Base-by-base conservation (phyloP, 1,140 invertebrate genomes). In the Sweltsa coloradensis region DNA sequence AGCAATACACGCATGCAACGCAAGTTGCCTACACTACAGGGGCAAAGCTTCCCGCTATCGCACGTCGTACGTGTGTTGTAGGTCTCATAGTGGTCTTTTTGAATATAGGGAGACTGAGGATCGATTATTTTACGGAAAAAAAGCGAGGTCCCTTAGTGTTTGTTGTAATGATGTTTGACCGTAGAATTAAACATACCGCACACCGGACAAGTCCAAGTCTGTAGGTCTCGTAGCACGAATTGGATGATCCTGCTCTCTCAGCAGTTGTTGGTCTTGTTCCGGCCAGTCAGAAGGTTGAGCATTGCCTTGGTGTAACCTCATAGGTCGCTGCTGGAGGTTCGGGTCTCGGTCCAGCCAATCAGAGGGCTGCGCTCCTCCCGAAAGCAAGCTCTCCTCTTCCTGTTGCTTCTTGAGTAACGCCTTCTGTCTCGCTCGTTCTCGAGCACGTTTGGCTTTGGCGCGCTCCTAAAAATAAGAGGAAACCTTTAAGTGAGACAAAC, bases 361-460 rank as follows among this genome's bases (percentile, higher is more conserved):
- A 27, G 45, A 36, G 42, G 55, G 61, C 7, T 49, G 27, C 16
- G 64, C 57, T n/a, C 58, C 56, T n/a, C 65, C 61, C 5, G 63
- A 53, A 34, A 65, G 64, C 34, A 57, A 55, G 49, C 57, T 41
- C 41, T 55, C 53, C 53, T 68, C 60, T n/a, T 60, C 58, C 41
- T 70, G 72, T 51, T 68, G 68, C 51, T 76, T 75, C 53, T 74
- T 76, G 34, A 75, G 67, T 22, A 81, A 60, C 29, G 80, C 79
- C 56, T 77, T 83, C 53, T 81, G 74, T 46, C 68, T 74, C 0
- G 77, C 77, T 53, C 70, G 65, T 58, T 82, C 78, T 39, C 74
- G 72, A 1, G 82, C 81, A 48, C 80, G 65, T 55, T 72, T 74
- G 1, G 74, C 72, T 58, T 79, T 80, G 5, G 77, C 75, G 51